These are phyloP conservation scores for Champsocephalus esox DNA, from an alignment of 2,797 vertebrate species.

Conservation along the genomic window DNA sequence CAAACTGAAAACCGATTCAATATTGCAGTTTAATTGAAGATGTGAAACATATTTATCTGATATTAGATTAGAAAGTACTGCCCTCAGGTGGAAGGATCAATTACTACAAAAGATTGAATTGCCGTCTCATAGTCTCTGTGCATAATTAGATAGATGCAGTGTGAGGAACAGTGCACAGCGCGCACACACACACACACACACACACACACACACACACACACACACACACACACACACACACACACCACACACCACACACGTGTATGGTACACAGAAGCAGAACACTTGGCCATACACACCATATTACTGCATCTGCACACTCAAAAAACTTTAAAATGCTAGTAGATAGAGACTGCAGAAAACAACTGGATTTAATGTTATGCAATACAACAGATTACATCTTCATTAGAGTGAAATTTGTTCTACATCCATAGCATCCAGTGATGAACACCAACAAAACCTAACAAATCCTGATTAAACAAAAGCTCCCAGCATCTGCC, in stretches of 20 bases:
- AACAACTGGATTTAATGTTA: background rate
- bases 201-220: constrained; percentile 25
- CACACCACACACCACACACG: background rate
- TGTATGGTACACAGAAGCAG: background rate
- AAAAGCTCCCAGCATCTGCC: background rate
- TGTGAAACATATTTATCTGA: constrained; percentile 76
- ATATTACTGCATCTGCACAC: background rate
- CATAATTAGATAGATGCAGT: constrained; percentile 69
- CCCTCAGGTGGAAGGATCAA: constrained; percentile 87
- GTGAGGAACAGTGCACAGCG: constrained; percentile 21
- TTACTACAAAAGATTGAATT: constrained; percentile 83
- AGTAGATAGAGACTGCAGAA: background rate
- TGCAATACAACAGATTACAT: background rate
- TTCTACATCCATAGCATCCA: background rate
- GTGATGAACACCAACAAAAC: background rate
- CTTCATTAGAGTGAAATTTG: background rate
- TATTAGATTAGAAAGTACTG: constrained; percentile 87
- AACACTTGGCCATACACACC: background rate
- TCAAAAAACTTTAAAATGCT: background rate
- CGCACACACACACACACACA: constrained; percentile 23
- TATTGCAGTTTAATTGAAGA: constrained; percentile 77
- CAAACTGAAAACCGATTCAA: constrained; percentile 54
- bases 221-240: constrained; percentile 7
- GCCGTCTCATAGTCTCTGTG: constrained; percentile 65
- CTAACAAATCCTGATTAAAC: background rate